phyloP scores from a whole-genome alignment of 2,888 invertebrate genomes.

The Leptinotarsa peninsularis region DNA sequence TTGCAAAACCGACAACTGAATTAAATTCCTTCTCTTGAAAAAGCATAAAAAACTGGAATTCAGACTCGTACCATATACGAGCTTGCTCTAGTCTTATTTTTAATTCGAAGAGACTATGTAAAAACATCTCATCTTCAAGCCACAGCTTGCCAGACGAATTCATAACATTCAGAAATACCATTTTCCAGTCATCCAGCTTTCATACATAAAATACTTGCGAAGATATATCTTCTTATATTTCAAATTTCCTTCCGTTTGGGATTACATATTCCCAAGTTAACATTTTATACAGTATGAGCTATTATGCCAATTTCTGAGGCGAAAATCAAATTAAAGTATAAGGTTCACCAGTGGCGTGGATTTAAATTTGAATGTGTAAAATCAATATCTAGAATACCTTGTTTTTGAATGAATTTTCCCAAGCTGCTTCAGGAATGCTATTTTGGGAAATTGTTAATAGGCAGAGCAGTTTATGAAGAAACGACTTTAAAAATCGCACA shows the following conservation, averaged over 20 bases:
- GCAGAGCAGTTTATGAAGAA: no score
- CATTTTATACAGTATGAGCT: constrained; percentile 9
- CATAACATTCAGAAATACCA: constrained; percentile 17
- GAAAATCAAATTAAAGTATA: constrained; percentile 6
- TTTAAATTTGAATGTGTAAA: neutral
- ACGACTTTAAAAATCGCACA: no score
- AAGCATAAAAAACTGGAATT: neutral
- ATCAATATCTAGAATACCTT: no score
- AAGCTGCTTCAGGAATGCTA: no score
- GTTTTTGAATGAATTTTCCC: no score
- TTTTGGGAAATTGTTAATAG: no score
- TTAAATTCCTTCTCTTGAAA: neutral
- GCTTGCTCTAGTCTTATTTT: neutral
- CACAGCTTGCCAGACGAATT: constrained; percentile 18
- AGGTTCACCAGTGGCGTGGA: neutral
- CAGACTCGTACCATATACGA: neutral
- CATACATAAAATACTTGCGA: constrained; percentile 10
- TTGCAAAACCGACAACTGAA: neutral
- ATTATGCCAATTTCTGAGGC: constrained; percentile 11
- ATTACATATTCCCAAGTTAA: constrained; percentile 12
- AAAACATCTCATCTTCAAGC: constrained; percentile 2
- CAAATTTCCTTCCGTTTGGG: constrained; percentile 10
- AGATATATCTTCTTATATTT: constrained; percentile 19
- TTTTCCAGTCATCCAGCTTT: constrained; percentile 3
- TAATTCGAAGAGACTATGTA: constrained; percentile 1